Percentiles rank a stretch among this genome's conserved stretches.
Evolutionary conservation across 2,797 vertebrate genomes (phyloP).

Genomic region (Aeoliscus strigatus): DNA sequence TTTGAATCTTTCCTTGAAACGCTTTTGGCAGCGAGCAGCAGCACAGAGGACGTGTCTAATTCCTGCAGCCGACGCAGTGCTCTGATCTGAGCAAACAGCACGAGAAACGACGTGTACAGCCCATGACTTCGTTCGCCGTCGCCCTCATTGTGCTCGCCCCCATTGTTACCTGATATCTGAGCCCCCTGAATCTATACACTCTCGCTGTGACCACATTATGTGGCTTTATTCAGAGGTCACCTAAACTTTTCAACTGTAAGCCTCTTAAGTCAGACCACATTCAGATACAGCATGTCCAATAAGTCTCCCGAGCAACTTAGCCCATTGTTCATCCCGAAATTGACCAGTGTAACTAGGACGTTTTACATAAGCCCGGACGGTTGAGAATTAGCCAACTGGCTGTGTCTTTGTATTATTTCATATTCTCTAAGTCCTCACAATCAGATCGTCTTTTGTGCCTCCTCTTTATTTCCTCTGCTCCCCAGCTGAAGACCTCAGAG

Average conservation of each 20-base stretch:
- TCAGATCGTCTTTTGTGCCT: conserved; percentile 60
- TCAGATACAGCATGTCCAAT: conserved; percentile 73
- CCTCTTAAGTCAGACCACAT: conserved; percentile 76
- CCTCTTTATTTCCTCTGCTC: conserved; percentile 50
- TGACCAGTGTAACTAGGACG: conserved; percentile 72
- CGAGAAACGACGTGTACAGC: conserved; percentile 7
- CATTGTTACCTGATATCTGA: conserved; percentile 60
- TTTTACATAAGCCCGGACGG: conserved; percentile 70
- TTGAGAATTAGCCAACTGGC: conserved; percentile 65
- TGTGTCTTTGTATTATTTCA: conserved; percentile 67
- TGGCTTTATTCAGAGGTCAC: conserved; percentile 75
- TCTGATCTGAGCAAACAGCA: conserved; percentile 1
- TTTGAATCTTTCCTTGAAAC: no score
- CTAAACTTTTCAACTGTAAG: conserved; percentile 75
- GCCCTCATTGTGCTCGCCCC: conserved; percentile 41
- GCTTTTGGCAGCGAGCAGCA: no score
- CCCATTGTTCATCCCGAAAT: conserved; percentile 71
- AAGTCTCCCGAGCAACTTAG: conserved; percentile 71
- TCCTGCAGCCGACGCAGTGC: no score
- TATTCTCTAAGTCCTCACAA: conserved; percentile 64
- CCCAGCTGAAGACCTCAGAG: conserved; percentile 40
- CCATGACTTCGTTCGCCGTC: conserved; percentile 26
- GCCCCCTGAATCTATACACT: conserved; percentile 56
- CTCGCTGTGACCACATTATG: conserved; percentile 61
- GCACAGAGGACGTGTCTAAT: no score